phyloP scores from a whole-genome alignment of 2,888 invertebrate genomes.

The Amorpha juglandis region DNA sequence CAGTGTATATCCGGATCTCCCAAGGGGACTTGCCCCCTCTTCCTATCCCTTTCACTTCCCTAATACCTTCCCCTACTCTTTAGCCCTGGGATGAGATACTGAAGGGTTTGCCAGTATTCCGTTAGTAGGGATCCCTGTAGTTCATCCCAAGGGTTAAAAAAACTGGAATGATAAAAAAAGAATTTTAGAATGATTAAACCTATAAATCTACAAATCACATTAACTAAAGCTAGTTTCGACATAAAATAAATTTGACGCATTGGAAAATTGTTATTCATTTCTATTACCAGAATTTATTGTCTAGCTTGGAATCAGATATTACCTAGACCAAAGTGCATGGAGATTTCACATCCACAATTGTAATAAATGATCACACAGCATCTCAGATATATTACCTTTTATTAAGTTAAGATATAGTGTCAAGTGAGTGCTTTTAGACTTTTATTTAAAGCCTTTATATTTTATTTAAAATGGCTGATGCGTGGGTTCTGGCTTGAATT shows the following conservation, averaged over 20 bases:
- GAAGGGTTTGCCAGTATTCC: no score
- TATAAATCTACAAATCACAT: slow-evolving; percentile 7
- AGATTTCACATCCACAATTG: slow-evolving; percentile 25
- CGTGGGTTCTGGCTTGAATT: no score
- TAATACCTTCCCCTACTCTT: no score
- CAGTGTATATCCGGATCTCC: no score
- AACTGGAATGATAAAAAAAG: no score
- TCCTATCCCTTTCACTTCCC: no score
- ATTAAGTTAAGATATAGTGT: slow-evolving; percentile 8
- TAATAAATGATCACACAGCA: slow-evolving; percentile 19
- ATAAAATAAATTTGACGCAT: slow-evolving; percentile 33
- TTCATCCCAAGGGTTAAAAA: no score
- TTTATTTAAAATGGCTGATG: not conserved
- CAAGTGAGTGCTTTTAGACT: slow-evolving; percentile 11
- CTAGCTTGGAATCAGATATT: slow-evolving; percentile 32
- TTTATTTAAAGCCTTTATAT: not conserved
- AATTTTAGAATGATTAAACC: not conserved
- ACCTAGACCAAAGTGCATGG: slow-evolving; percentile 33
- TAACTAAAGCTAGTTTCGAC: slow-evolving; percentile 21
- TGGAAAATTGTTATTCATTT: slow-evolving; percentile 36
- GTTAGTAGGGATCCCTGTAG: no score
- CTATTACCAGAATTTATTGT: slow-evolving; percentile 37
- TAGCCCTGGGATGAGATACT: no score
- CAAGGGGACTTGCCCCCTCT: no score
- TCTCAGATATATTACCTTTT: slow-evolving; percentile 21